A percentile compares a stretch with the other conserved stretches of the same genome.
Evolutionary conservation across 2,797 vertebrate species (phyloP).

Genomic region (Cirrhinus mrigala): DNA sequence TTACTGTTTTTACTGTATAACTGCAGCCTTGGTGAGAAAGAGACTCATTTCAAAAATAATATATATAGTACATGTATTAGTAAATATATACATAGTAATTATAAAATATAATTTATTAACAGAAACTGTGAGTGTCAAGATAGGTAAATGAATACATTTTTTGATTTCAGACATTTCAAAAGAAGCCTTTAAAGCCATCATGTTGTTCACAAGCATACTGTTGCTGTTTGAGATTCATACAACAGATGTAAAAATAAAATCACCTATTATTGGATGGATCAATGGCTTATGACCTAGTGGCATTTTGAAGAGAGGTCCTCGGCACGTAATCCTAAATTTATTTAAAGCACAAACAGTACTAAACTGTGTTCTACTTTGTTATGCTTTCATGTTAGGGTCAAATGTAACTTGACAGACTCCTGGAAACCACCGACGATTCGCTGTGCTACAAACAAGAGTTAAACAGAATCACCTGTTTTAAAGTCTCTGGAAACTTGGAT

Average conservation of each 20-base stretch:
- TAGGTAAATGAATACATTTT: background rate
- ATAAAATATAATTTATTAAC: background rate
- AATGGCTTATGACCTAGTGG: constrained; percentile 11
- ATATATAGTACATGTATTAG: background rate
- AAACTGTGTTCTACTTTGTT: background rate
- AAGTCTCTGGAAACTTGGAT: constrained; percentile 15
- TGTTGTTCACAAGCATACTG: background rate
- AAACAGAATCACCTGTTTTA: constrained; percentile 19
- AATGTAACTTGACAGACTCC: background rate
- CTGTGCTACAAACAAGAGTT: background rate
- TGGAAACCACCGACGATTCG: background rate
- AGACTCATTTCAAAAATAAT: background rate
- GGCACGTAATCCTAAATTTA: background rate
- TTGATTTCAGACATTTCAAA: background rate
- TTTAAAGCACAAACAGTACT: constrained; percentile 16
- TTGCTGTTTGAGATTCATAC: background rate
- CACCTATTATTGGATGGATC: background rate
- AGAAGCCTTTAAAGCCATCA: constrained; percentile 35
- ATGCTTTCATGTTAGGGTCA: background rate
- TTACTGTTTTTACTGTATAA: background rate
- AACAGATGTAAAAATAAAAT: constrained; percentile 19
- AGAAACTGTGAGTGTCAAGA: background rate
- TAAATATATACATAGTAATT: background rate
- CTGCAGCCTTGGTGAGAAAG: background rate
- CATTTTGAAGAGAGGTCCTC: constrained; percentile 5